phyloP scores from a whole-genome alignment of 2,888 invertebrate species.

The Clitarchus hookeri region DNA sequence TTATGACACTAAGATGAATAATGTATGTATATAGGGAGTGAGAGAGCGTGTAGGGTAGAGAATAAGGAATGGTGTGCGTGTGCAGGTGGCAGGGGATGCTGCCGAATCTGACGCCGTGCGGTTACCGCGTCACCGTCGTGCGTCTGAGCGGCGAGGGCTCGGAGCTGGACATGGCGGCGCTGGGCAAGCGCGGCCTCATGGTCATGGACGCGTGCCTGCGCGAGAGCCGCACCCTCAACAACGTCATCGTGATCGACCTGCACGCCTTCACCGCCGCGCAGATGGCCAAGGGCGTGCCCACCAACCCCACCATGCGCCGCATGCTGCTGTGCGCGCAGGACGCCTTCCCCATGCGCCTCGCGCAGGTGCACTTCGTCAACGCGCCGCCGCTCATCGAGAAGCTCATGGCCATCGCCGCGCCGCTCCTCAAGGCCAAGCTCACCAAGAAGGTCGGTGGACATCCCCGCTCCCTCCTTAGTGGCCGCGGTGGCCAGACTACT shows the following conservation, averaged over 20 bases:
- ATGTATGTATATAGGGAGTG: too few relatives aligned
- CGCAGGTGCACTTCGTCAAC: conserved; percentile 47
- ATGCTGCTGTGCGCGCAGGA: conserved; percentile 53
- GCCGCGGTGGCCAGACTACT: too few relatives aligned
- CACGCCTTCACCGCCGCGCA: conserved; percentile 52
- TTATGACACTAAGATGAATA: too few relatives aligned
- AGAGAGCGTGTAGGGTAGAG: too few relatives aligned
- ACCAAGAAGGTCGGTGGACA: conserved; percentile 51
- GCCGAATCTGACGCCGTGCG: conserved; percentile 52
- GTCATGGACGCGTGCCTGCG: conserved; percentile 51
- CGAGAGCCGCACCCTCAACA: conserved; percentile 52
- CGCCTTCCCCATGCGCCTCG: conserved; percentile 53
- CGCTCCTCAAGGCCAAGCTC: conserved; percentile 52
- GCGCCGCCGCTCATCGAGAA: conserved; percentile 48
- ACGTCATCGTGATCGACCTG: conserved; percentile 46
- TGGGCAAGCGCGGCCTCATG: conserved; percentile 52
- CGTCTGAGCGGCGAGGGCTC: conserved; percentile 48
- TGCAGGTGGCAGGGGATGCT: background rate
- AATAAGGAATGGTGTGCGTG: background rate
- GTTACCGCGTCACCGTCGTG: conserved; percentile 52
- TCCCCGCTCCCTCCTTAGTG: too few relatives aligned
- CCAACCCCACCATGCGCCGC: conserved; percentile 49
- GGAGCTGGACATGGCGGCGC: conserved; percentile 50
- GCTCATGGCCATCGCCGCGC: conserved; percentile 51
- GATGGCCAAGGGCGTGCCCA: conserved; percentile 52